Evolutionary conservation across 2,113 vertebrate genomes (phyloP).

Genomic region (Podocnemis expansa): DNA sequence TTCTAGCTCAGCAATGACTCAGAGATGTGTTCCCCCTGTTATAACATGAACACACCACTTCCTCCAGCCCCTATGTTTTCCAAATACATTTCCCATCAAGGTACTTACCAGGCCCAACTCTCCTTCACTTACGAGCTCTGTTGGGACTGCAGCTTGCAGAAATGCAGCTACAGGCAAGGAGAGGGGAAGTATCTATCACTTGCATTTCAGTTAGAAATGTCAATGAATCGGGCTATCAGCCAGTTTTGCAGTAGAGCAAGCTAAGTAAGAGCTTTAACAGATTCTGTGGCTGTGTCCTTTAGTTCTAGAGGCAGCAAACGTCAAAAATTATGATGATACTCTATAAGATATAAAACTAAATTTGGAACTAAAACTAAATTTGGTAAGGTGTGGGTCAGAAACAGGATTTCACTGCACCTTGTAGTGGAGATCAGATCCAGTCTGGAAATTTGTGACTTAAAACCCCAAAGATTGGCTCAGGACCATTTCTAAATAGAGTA

Average conservation of each 20-base stretch:
- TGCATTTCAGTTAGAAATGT: not conserved
- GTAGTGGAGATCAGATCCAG: not conserved
- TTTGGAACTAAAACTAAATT: not conserved
- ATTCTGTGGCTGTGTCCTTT: not conserved
- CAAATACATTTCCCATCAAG: not conserved
- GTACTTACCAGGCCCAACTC: not conserved
- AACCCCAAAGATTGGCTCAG: not conserved
- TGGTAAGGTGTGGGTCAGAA: not conserved
- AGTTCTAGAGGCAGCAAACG: not conserved
- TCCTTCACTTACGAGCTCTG: not conserved
- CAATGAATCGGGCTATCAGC: not conserved
- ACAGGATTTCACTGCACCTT: not conserved
- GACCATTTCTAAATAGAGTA: not conserved
- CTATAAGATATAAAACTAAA: not conserved
- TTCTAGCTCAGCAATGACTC: not conserved
- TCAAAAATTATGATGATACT: not conserved
- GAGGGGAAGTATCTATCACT: not conserved
- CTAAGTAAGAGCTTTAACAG: not conserved
- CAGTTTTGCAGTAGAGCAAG: not conserved
- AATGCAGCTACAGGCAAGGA: not conserved
- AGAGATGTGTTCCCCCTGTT: not conserved
- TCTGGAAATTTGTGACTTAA: not conserved
- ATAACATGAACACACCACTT: not conserved
- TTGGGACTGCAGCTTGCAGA: not conserved
- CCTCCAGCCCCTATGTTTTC: not conserved